Evolutionary conservation across 2,888 invertebrate species (phyloP), one percentile per base, ranked within the genome.

Genomic region (Clistopyga incitator): DNA sequence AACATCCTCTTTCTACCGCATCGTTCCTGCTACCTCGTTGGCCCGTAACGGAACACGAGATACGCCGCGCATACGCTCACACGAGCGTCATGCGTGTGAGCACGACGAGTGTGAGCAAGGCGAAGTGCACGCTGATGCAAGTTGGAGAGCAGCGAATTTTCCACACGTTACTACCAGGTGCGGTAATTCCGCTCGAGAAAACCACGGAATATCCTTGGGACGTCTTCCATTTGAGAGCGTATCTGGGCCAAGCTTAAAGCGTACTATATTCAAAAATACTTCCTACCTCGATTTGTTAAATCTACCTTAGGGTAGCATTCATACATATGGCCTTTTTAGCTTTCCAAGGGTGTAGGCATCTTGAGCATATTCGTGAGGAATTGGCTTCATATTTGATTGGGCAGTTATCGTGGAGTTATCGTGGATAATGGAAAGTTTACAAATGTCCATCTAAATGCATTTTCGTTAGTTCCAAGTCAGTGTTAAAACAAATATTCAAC

Each of bases 211-310:
- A 45, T 8, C 47, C 70, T 15, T 6, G 52, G 42, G n/a, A 56
- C 52, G 23, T 79, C 85, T 89, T 89, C 86, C 84, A 87, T 87
- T 71, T 82, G 83, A 86, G 34, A 50, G 85, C 85, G 88, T 89
- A 90, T 89, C 89, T 88, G 87, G 89, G 87, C 82, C 89, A 87
- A 76, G 81, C 67, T 81, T 64, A 15, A 70, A 74, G 54, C 50
- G 34, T 10, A 20, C 47, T 15, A 20, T 25, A 34, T 67, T 52
- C 23, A 59, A 68, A 20, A 68, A 67, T 56, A 52, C 54, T 68
- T 64, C 10, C 61, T 10, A 38, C 13, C 34, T 45, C 42, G 42
- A 61, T 52, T 52, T 47, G 38, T 11, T 6, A 47, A 67, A 67
- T 34, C 15, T 47, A 38, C 10, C 2, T 8, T 54, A 20, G 42